These are phyloP conservation scores for Hydropotes inermis DNA, from an alignment of 2,113 vertebrate genomes.

Conservation along the genomic window DNA sequence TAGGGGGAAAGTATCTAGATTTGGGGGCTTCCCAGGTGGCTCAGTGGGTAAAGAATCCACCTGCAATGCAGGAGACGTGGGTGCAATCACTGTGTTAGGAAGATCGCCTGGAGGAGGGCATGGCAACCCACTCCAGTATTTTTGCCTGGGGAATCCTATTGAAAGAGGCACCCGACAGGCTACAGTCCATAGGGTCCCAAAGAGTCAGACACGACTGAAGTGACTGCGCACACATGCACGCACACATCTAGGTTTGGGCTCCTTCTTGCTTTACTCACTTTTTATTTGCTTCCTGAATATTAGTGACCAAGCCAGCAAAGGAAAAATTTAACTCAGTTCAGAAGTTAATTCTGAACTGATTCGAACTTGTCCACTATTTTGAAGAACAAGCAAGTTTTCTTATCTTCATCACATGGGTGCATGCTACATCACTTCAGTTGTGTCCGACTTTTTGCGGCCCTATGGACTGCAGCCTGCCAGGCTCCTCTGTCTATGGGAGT, in stretches of 20 bases:
- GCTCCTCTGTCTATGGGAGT: neutral
- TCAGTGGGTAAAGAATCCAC: neutral
- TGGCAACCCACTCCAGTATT: neutral
- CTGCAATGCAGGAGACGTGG: neutral
- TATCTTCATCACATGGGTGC: neutral
- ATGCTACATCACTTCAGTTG: neutral
- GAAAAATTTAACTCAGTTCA: neutral
- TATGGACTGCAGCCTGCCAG: neutral
- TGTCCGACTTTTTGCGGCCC: neutral
- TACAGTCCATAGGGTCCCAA: neutral
- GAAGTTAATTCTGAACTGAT: slow-evolving; percentile 37
- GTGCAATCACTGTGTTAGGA: neutral
- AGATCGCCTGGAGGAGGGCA: neutral
- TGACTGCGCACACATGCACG: accelerated
- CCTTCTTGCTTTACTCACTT: slow-evolving; percentile 1
- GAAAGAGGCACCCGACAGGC: neutral
- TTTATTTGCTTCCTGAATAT: neutral
- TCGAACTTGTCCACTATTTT: neutral
- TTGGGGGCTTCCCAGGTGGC: neutral
- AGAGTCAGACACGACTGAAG: neutral
- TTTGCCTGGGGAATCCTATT: neutral
- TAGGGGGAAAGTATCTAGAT: neutral
- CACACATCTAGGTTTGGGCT: neutral
- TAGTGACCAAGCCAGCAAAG: neutral
- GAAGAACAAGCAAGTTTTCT: neutral